Base-by-base conservation (phyloP, 2,113 vertebrate genomes). In the Shinisaurus crocodilurus region DNA sequence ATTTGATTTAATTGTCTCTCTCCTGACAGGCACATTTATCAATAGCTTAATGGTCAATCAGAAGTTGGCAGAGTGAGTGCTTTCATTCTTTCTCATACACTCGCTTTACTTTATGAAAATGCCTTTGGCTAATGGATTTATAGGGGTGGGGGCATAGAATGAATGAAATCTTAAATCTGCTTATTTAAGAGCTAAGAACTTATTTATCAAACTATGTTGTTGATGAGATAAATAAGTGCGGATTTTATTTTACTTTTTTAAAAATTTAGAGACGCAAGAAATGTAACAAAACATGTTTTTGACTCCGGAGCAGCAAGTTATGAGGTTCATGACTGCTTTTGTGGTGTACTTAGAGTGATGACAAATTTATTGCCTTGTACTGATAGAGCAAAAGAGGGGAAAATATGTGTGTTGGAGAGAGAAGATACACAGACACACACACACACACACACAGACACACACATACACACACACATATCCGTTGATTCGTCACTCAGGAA, bases 1-100 rank as follows among this genome's bases (percentile, higher is more conserved):
- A 98, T 99, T 99, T 99, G 99, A 99, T 99, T 99, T 99, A 99
- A 99, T 99, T 99, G 98, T 99, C 99, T 99, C 98, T 98, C 97
- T 98, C 97, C 97, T 99, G 98, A 99, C 98, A 99, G 98, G 98
- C 98, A 99, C 99, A 99, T 99, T 99, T 98, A 99, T 99, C 99
- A 99, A 98, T 98, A 98, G 98, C 98, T 98, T 99, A 99, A 99
- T 99, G 98, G 98, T 99, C 99, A 99, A 99, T 99, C 99, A 98
- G 98, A 98, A 98, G 98, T 98, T 98, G 98, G 98, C 98, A 98
- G 98, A 98, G 96, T 97, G 97, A 98, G 97, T 98, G 98, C 98
- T 98, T 98, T 98, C 98, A 98, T 98, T 98, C 98, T 98, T 98
- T 98, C 98, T 98, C 98, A 98, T 98, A 97, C 97, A 97, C 98